phyloP scores from a whole-genome alignment of 2,888 invertebrate species.

The Drosophila infuscata region DNA sequence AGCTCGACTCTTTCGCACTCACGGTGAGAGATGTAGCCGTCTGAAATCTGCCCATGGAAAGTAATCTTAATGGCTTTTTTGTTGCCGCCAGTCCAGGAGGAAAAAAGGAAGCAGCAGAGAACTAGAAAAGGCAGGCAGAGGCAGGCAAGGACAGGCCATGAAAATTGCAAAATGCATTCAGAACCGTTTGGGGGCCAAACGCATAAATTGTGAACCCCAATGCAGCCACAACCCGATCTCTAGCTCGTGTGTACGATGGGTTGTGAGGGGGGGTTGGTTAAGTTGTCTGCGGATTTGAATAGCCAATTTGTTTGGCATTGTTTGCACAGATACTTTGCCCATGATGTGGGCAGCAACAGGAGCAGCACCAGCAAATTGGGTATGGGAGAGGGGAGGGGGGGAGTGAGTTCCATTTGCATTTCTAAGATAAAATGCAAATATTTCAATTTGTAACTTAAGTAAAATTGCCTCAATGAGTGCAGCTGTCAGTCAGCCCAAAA shows the following conservation, averaged over 20 bases:
- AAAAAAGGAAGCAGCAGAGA: conserved; percentile 4
- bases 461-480: conserved; percentile 83
- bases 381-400: background rate
- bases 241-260: conserved; percentile 12
- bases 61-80: conserved; percentile 81
- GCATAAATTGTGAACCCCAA: conserved; percentile 70
- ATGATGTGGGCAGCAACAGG: background rate
- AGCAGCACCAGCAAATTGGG: background rate
- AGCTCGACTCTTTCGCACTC: conserved; percentile 5
- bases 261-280: conserved; percentile 25
- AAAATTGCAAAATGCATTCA: conserved; percentile 81
- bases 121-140: background rate
- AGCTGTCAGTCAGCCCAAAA: conserved; percentile 74
- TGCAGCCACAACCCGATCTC: conserved; percentile 21
- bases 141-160: conserved; percentile 59
- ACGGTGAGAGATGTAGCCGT: conserved; percentile 7
- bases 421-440: conserved; percentile 84
- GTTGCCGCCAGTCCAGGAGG: conserved; percentile 43
- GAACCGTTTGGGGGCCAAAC: conserved; percentile 61
- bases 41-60: conserved; percentile 73
- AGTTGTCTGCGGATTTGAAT: conserved; percentile 80
- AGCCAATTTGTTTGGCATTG: conserved; percentile 82
- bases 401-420: conserved; percentile 68
- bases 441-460: conserved; percentile 83
- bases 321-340: conserved; percentile 72